phyloP scores from a whole-genome alignment of 2,113 vertebrate genomes.

The Corythaeola cristata region DNA sequence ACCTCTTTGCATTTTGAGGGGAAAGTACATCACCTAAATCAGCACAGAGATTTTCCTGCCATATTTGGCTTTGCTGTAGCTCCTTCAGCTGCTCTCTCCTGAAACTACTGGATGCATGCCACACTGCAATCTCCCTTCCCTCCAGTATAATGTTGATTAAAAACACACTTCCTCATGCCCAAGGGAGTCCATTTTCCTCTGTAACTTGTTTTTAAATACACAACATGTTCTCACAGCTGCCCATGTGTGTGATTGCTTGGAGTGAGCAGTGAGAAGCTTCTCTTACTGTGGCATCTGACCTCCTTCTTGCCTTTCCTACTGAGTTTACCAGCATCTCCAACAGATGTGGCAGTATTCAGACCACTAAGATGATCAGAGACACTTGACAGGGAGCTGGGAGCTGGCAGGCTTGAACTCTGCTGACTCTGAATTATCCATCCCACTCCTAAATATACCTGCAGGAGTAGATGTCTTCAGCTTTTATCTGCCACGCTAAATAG shows the following conservation, averaged over 20 bases:
- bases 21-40: constrained; percentile 7
- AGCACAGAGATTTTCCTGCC: constrained; percentile 17
- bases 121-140: neutral
- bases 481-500: neutral
- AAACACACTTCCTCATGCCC: constrained; percentile 10
- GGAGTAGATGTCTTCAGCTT: neutral
- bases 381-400: neutral
- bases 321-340: neutral
- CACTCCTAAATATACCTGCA: neutral
- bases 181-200: neutral
- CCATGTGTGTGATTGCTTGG: neutral
- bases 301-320: neutral
- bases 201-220: neutral
- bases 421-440: neutral
- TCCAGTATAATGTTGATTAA: neutral
- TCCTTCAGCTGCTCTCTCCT: neutral
- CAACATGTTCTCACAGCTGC: neutral
- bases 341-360: neutral
- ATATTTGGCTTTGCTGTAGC: constrained; percentile 36
- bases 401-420: neutral
- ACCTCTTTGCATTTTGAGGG: neutral
- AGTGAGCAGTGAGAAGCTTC: neutral
- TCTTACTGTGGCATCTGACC: neutral
- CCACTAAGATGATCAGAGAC: neutral
- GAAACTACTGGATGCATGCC: neutral